Conservation (phyloP, 2,888 invertebrate species). For the Tyria jacobaeae region DNA sequence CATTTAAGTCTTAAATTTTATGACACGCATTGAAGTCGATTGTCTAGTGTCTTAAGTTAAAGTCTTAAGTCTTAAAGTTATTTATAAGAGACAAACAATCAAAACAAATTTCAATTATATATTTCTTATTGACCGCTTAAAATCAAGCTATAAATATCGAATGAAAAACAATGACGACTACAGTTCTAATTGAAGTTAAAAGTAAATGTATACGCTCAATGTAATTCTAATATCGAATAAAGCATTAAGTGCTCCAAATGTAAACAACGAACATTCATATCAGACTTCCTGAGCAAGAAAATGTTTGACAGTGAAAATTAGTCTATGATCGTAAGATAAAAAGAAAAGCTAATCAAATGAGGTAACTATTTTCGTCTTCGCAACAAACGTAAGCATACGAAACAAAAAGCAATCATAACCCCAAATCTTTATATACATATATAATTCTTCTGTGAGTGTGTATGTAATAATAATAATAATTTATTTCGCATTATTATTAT, state of each 20-base stretch:
- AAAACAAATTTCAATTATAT: too few species aligned
- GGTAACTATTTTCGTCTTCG: slow-evolving; percentile 26
- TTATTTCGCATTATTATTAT: too few species aligned
- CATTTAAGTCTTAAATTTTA: too few species aligned
- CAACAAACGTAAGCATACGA: slow-evolving; percentile 21
- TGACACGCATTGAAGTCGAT: too few species aligned
- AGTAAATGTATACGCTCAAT: not conserved
- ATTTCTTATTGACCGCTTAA: too few species aligned
- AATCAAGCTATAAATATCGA: not conserved
- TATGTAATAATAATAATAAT: too few species aligned
- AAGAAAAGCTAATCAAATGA: slow-evolving; percentile 15
- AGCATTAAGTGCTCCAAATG: not conserved
- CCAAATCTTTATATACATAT: too few species aligned
- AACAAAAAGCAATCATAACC: slow-evolving; percentile 32
- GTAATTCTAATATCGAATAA: not conserved
- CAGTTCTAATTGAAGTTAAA: not conserved
- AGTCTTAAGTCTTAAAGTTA: too few species aligned
- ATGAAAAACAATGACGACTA: not conserved
- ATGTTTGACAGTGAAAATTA: slow-evolving; percentile 4
- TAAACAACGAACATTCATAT: not conserved
- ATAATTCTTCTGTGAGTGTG: too few species aligned
- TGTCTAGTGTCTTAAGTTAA: too few species aligned
- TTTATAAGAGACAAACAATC: too few species aligned
- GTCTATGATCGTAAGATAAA: slow-evolving; percentile 8
- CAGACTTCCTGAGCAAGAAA: not conserved